A percentile compares a stretch with the other conserved stretches of the same genome.
Evolutionary conservation across 2,113 vertebrate species (phyloP).

Genomic region (Festucalex cinctus): DNA sequence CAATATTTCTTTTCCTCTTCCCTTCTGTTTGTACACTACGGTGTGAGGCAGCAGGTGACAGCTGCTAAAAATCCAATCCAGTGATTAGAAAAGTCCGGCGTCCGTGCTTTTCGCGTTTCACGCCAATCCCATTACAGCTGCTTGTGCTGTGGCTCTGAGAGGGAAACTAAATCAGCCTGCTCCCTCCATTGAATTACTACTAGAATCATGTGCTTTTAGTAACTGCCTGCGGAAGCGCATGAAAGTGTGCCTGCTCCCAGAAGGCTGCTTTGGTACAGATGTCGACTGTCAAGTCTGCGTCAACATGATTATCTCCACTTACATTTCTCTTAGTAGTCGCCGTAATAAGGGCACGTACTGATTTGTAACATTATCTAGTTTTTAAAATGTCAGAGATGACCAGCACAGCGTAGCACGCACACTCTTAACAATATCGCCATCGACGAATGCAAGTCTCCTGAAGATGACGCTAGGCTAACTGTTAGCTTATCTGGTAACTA

Average conservation of each 20-base stretch:
- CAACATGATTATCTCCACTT: constrained; percentile 9
- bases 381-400: neutral
- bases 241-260: constrained; percentile 23
- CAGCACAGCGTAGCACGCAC: neutral
- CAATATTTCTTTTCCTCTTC: constrained; percentile 14
- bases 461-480: neutral
- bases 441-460: neutral
- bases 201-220: constrained; percentile 48
- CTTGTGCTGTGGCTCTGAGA: constrained; percentile 25
- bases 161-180: constrained; percentile 35
- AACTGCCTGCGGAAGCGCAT: constrained; percentile 41
- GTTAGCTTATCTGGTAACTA: neutral
- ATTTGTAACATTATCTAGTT: neutral
- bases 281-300: constrained; percentile 22
- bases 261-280: constrained; percentile 31
- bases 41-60: constrained; percentile 9
- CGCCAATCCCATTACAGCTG: constrained; percentile 40
- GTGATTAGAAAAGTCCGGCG: neutral
- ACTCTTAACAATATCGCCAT: neutral
- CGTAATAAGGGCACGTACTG: neutral
- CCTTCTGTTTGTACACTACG: neutral
- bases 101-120: constrained; percentile 45
- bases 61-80: constrained; percentile 26
- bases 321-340: neutral
- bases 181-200: constrained; percentile 54